Evolutionary conservation across 2,888 invertebrate species (phyloP).

Genomic region (Gastrophysa polygoni): DNA sequence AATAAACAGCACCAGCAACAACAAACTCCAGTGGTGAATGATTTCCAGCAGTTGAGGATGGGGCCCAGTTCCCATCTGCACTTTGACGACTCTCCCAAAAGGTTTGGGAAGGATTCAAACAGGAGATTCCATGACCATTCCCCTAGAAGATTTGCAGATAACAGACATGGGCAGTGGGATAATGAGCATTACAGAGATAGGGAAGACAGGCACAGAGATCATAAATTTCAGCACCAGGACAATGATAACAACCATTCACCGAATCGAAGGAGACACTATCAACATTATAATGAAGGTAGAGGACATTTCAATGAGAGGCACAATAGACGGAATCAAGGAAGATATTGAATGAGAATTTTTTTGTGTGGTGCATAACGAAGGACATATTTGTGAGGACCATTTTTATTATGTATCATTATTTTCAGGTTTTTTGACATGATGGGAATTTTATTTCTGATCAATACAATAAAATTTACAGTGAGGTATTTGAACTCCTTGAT

Average conservation of each 20-base stretch:
- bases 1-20: slow-evolving; percentile 14
- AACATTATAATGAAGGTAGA: slow-evolving; percentile 26
- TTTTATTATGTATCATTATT: too few relatives aligned
- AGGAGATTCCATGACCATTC: slow-evolving; percentile 8
- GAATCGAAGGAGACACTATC: slow-evolving; percentile 22
- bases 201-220: slow-evolving; percentile 28
- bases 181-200: slow-evolving; percentile 17
- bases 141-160: slow-evolving; percentile 8
- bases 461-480: too few relatives aligned
- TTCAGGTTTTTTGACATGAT: too few relatives aligned
- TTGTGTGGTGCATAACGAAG: background rate
- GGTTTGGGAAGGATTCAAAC: background rate
- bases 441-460: too few relatives aligned
- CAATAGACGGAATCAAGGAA: slow-evolving; percentile 22
- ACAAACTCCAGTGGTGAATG: slow-evolving; percentile 8
- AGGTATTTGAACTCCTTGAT: too few relatives aligned
- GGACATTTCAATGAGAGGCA: slow-evolving; percentile 24
- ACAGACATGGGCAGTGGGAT: slow-evolving; percentile 15
- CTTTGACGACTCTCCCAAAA: slow-evolving; percentile 1
- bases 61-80: background rate
- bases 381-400: too few relatives aligned
- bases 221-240: slow-evolving; percentile 24
- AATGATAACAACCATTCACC: slow-evolving; percentile 18
- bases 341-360: slow-evolving; percentile 11
- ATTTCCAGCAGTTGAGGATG: slow-evolving; percentile 12